These are phyloP conservation scores for Rhopalosiphum nymphaeae DNA, from an alignment of 2,888 invertebrate genomes.

Conservation along the genomic window DNA sequence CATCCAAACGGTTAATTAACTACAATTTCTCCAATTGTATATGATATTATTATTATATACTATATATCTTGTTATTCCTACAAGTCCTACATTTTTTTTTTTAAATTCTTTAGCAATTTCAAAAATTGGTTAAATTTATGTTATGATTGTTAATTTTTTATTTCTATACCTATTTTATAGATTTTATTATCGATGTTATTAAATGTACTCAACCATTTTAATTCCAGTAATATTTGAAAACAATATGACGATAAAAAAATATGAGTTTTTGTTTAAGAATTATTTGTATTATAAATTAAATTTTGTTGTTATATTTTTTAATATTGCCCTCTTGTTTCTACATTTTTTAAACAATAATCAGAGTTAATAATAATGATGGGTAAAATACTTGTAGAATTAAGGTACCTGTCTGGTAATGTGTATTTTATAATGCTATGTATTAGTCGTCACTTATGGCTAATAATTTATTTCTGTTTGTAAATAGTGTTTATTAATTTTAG, in stretches of 20 bases:
- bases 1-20: not conserved
- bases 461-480: not conserved
- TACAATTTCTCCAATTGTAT: not conserved
- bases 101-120: not conserved
- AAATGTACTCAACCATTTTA: not conserved
- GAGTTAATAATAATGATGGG: not conserved
- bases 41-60: not conserved
- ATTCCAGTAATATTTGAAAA: not conserved
- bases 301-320: not conserved
- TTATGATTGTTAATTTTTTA: not conserved
- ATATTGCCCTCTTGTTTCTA: not conserved
- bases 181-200: not conserved
- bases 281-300: not conserved
- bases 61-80: not conserved
- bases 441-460: not conserved
- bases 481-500: not conserved
- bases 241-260: too few relatives aligned
- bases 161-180: not conserved
- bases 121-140: not conserved
- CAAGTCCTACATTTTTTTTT: not conserved
- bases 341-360: not conserved
- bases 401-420: not conserved
- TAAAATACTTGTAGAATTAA: not conserved
- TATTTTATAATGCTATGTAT: not conserved
- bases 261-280: not conserved